These are phyloP conservation scores for Trachythela sp. DNA, from an alignment of 64 coral and sea anemone genomes.

Conservation along the genomic window DNA sequence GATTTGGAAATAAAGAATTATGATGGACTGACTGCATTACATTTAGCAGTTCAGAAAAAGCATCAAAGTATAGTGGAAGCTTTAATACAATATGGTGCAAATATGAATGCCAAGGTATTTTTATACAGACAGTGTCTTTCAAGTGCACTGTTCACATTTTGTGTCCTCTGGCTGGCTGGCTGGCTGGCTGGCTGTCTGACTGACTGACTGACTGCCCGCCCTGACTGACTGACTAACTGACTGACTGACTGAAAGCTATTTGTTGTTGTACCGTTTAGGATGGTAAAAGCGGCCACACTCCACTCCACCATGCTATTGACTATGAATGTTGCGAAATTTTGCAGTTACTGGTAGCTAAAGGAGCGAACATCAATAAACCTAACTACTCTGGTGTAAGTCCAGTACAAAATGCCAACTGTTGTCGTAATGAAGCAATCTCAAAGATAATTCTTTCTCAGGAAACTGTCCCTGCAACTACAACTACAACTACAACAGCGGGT, in stretches of 20 bases:
- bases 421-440: not conserved
- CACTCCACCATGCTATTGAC: conserved; percentile 91
- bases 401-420: conserved; percentile 58
- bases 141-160: no score
- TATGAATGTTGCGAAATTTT: conserved; percentile 46
- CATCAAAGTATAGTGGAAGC: conserved; percentile 43
- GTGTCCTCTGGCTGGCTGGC: no score
- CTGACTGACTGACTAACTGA: no score
- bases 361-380: conserved; percentile 57
- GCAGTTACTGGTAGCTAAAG: conserved; percentile 38
- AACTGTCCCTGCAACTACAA: not conserved
- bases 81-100: conserved; percentile 70
- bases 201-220: no score
- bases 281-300: conserved; percentile 87
- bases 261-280: conserved; percentile 45
- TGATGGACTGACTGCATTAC: conserved; percentile 72
- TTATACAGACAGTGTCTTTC: no score
- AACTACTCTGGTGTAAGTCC: conserved; percentile 74
- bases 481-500: not conserved
- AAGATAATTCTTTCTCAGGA: not conserved
- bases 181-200: no score
- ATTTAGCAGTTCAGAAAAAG: conserved; percentile 62
- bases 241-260: no score
- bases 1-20: conserved; percentile 64
- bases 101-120: conserved; percentile 77